Base-by-base conservation (phyloP, 2,797 vertebrate genomes). In the Pagetopsis macropterus region DNA sequence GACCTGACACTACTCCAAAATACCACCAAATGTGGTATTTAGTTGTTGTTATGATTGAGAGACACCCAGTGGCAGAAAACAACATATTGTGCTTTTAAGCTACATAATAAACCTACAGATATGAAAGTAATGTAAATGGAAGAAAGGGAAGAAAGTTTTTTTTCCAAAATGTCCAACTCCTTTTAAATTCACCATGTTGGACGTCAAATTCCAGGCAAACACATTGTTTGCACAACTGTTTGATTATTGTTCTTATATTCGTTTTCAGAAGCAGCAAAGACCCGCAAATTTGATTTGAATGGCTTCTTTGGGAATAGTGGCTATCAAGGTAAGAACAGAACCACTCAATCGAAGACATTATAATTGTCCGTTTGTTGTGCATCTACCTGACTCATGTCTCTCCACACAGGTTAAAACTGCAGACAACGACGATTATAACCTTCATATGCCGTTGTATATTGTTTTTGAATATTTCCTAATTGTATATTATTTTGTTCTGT, bases 241-340 rank as follows among this genome's bases (percentile, higher is more conserved):
- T 60, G 8, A 17, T 37, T 55, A 64, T 37, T 4, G 55, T 50
- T 40, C 2, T 77, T 60, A 60, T 68, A 40, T 78, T 48, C 68
- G 1, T 72, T 37, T 83, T 81, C 59, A 94, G 94, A 89, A 69
- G 94, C 88, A 70, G 87, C 80, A 58, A 91, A 93, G 16, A 86
- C 92, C 21, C 68, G 33, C 14, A 93, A 94, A 89, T 86, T 92
- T 60, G 83, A 93, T 45, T 68, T 94, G 78, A 94, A 91, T 40
- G 91, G 93, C 57, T 95, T 95, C 86, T 92, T 94, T 85, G 92
- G 94, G 8, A 94, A 94, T 17, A 66, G 80, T 79, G 92, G 91
- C 72, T 85, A 92, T 78, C 90, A 94, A 90, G 93, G 94, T 95
- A 77, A 81, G 72, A 70, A 60, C 46, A 60, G 23, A 54, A 9